phyloP scores from a whole-genome alignment of 2,797 vertebrate species.

The Odontamblyopus rebecca region DNA sequence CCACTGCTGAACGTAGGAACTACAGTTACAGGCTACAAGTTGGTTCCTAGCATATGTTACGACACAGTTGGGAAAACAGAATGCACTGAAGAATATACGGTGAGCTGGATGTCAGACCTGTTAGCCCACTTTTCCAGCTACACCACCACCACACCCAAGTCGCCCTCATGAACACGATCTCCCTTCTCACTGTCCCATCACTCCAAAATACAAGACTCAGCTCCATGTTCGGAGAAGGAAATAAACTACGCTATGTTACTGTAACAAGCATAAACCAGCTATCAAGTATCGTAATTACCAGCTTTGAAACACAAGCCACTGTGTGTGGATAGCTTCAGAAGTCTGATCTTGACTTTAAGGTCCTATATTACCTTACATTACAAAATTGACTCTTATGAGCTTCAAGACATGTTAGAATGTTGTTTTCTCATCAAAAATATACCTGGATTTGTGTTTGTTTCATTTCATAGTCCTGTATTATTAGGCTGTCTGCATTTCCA shows the following conservation, averaged over 20 bases:
- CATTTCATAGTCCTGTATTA: too few relatives aligned
- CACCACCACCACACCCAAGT: slow-evolving; percentile 37
- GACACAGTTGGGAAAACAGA: not conserved
- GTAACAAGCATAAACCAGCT: slow-evolving; percentile 34
- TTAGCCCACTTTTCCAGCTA: slow-evolving; percentile 55
- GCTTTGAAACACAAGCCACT: not conserved
- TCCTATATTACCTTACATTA: too few relatives aligned
- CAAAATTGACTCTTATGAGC: too few relatives aligned
- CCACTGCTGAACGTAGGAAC: too few relatives aligned
- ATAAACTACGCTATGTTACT: slow-evolving; percentile 19
- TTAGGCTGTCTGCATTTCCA: too few relatives aligned
- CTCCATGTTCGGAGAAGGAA: not conserved
- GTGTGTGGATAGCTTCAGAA: not conserved
- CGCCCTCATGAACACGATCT: slow-evolving; percentile 57
- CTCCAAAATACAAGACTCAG: slow-evolving; percentile 2
- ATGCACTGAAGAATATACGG: slow-evolving; percentile 20
- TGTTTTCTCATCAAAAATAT: too few relatives aligned
- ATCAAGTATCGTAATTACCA: slow-evolving; percentile 20
- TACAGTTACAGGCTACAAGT: too few relatives aligned
- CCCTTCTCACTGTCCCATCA: slow-evolving; percentile 35
- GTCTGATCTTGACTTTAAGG: not conserved
- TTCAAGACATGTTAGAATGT: too few relatives aligned
- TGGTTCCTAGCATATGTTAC: not conserved
- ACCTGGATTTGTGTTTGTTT: too few relatives aligned
- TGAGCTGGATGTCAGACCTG: slow-evolving; percentile 52